Base-by-base conservation (phyloP, 2,113 vertebrate species). In the Empidonax alnorum region DNA sequence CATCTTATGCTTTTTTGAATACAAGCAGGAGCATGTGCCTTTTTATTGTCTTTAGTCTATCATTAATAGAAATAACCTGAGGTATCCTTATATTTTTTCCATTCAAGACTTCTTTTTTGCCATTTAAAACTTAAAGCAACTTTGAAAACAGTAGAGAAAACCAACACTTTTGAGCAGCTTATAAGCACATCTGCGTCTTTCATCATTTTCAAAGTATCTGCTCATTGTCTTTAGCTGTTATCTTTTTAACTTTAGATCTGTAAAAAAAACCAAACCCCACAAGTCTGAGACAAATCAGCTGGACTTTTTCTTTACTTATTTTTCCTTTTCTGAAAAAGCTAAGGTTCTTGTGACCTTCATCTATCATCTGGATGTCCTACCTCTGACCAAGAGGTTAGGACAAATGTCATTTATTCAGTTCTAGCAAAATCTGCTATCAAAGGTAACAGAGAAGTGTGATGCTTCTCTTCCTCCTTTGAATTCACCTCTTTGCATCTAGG, bases 311-410 rank as follows among this genome's bases (percentile, higher is more conserved):
- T 20, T 84, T 55, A 33, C 35, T 49, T 82, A 7, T 21, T 89
- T 93, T 92, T 69, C 59, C 31, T 87, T 44, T 87, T 90, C 58
- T 86, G 83, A 35, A 61, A 77, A 86, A 66, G 44, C 33, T 81
- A 61, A 79, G 76, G 42, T 82, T 65, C 52, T 96, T 61, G 18
- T 73, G 79, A 91, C 59, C 73, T 58, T 83, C 89, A n/a, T 78
- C 77, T 82, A 11, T 87, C 72, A 76, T 87, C 71, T 94, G 53
- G 39, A 73, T 44, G 81, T 91, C 53, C 19, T 92, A 23, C 47
- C 76, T 94, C 73, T 93, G 27, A 88, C 90, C 30, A 79, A 61
- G 82, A 94, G n/a, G 28, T 58, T 53, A 77, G 58, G 62, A 93
- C 31, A 78, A 55, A 74, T 59, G 61, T 82, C 27, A 53, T 37